Evolutionary conservation across 2,113 vertebrate species (phyloP).

Genomic region (Toxostoma redivivum): DNA sequence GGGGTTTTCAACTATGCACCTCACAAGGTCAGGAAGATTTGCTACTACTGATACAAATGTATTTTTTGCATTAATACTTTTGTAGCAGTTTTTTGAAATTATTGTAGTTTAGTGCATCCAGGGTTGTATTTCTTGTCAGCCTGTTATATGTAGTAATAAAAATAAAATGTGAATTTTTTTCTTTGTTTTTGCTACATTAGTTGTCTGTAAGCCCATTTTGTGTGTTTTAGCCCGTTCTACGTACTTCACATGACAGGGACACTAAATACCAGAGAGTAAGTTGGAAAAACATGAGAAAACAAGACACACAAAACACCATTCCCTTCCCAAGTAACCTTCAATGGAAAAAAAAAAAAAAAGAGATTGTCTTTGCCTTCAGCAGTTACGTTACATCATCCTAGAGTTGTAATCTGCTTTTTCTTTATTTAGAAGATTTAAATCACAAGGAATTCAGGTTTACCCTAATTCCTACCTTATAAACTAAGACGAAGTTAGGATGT

Average conservation of each 20-base stretch:
- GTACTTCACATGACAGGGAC: rapidly evolving
- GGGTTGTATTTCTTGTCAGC: not conserved
- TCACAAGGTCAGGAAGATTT: not conserved
- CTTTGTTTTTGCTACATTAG: rapidly evolving
- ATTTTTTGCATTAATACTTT: not conserved
- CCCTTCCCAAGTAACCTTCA: not conserved
- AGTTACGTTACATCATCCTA: not conserved
- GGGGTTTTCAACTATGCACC: rapidly evolving
- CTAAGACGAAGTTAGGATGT: not conserved
- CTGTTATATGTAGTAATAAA: not conserved
- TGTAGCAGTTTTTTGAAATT: not conserved
- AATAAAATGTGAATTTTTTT: not conserved
- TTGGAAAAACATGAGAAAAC: not conserved
- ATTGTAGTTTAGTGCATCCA: not conserved
- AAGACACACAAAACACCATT: not conserved
- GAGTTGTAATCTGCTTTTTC: not conserved
- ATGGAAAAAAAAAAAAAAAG: not conserved
- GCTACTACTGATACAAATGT: rapidly evolving
- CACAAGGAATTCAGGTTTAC: not conserved
- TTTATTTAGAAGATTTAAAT: not conserved
- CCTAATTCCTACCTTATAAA: not conserved
- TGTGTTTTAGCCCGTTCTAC: not conserved
- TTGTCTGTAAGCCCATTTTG: not conserved
- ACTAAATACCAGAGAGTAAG: not conserved
- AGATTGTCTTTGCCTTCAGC: not conserved